Evolutionary conservation across 2,888 invertebrate species (phyloP).

Genomic region (Parapristionchus giblindavisi): DNA sequence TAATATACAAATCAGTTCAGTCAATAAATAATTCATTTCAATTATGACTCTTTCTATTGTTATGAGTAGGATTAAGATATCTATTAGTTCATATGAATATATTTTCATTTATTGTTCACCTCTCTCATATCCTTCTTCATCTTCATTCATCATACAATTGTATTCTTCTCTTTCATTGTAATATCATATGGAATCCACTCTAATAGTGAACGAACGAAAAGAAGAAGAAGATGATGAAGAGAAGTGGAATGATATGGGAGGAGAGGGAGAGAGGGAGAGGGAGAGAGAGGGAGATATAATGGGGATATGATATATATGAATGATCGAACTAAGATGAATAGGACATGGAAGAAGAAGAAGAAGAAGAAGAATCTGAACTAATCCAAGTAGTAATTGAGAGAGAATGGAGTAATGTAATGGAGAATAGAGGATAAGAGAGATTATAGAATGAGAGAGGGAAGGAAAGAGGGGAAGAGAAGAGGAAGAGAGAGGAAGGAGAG

Average conservation of each 20-base stretch:
- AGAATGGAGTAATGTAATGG: not conserved
- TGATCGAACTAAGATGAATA: too few relatives aligned
- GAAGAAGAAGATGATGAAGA: not conserved
- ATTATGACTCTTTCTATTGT: too few relatives aligned
- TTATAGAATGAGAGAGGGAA: constrained; percentile 1
- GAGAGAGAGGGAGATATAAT: not conserved
- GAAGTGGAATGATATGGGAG: constrained; percentile 17
- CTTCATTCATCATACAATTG: too few relatives aligned
- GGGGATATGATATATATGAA: not conserved
- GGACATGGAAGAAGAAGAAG: not conserved
- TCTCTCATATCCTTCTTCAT: too few relatives aligned
- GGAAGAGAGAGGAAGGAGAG: constrained; percentile 5
- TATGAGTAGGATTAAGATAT: too few relatives aligned
- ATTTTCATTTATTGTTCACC: too few relatives aligned
- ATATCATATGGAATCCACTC: too few relatives aligned
- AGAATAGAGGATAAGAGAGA: constrained; percentile 7
- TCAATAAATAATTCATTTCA: too few relatives aligned
- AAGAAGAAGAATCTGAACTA: not conserved
- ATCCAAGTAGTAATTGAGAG: not conserved
- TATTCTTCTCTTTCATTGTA: too few relatives aligned
- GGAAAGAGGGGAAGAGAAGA: constrained; percentile 3
- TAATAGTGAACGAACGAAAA: too few relatives aligned
- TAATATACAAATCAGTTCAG: too few relatives aligned
- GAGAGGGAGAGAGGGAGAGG: not conserved
- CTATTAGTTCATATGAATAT: too few relatives aligned